A percentile compares a stretch with the other conserved stretches of the same genome.
phyloP scores from a whole-genome alignment of 2,797 vertebrate species.

The Betta splendens region DNA sequence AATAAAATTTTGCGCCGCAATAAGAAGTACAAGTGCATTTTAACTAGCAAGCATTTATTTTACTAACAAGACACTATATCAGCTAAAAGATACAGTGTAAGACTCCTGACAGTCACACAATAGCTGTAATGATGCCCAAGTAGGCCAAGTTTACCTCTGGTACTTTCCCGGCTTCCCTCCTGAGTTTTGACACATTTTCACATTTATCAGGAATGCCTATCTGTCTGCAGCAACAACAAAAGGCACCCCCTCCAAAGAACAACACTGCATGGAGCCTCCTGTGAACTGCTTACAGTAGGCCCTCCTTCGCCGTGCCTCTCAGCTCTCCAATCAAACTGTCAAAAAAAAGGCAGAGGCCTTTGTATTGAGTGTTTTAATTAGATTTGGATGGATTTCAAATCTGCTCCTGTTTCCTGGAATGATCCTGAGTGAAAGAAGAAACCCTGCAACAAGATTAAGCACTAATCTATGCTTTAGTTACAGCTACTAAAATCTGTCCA shows the following conservation, averaged over 20 bases:
- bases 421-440: conserved; percentile 74
- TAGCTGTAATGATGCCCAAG: conserved; percentile 74
- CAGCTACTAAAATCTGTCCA: conserved; percentile 62
- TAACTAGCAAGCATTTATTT: conserved; percentile 16
- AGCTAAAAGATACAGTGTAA: conserved; percentile 50
- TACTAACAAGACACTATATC: conserved; percentile 36
- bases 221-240: conserved; percentile 80
- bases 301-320: conserved; percentile 62
- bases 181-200: conserved; percentile 80
- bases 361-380: conserved; percentile 77
- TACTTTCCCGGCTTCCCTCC: conserved; percentile 72
- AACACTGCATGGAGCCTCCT: conserved; percentile 74
- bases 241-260: conserved; percentile 63
- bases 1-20: background rate
- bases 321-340: conserved; percentile 78
- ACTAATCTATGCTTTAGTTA: conserved; percentile 73
- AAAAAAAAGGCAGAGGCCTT: conserved; percentile 74
- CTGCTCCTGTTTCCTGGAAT: conserved; percentile 78
- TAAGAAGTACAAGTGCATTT: background rate
- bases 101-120: conserved; percentile 69
- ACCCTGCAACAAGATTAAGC: conserved; percentile 76
- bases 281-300: conserved; percentile 75
- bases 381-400: conserved; percentile 82
- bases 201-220: conserved; percentile 78
- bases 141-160: conserved; percentile 74